phyloP scores from a whole-genome alignment of 2,797 vertebrate species.

The Epinephelus coioides region DNA sequence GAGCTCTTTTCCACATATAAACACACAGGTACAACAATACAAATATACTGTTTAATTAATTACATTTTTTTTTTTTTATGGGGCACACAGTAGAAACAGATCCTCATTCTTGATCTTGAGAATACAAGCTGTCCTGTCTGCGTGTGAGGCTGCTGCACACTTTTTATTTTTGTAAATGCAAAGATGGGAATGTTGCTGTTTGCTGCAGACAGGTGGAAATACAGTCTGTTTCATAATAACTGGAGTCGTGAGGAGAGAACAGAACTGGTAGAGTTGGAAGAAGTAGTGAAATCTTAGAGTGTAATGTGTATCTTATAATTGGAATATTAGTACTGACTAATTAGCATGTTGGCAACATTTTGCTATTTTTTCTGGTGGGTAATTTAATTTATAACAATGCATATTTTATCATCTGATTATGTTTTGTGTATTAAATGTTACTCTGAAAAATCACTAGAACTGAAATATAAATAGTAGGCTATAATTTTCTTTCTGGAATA shows the following conservation, averaged over 20 bases:
- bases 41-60: no score
- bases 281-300: not conserved
- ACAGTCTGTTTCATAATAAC: not conserved
- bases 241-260: rapidly evolving
- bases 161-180: not conserved
- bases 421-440: not conserved
- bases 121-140: not conserved
- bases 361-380: not conserved
- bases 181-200: not conserved
- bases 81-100: no score
- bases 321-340: not conserved
- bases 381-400: not conserved
- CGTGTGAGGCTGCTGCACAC: not conserved
- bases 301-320: no score
- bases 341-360: not conserved
- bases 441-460: not conserved
- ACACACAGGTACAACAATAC: not conserved
- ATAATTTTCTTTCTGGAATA: not conserved
- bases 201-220: not conserved
- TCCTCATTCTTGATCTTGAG: not conserved
- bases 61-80: not conserved
- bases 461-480: not conserved
- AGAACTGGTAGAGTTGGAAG: not conserved
- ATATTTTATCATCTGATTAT: not conserved
- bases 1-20: not conserved